Percentiles rank a stretch among this genome's conserved stretches.
phyloP scores from a whole-genome alignment of 2,797 vertebrate genomes.

The Tiaroga cobitis region DNA sequence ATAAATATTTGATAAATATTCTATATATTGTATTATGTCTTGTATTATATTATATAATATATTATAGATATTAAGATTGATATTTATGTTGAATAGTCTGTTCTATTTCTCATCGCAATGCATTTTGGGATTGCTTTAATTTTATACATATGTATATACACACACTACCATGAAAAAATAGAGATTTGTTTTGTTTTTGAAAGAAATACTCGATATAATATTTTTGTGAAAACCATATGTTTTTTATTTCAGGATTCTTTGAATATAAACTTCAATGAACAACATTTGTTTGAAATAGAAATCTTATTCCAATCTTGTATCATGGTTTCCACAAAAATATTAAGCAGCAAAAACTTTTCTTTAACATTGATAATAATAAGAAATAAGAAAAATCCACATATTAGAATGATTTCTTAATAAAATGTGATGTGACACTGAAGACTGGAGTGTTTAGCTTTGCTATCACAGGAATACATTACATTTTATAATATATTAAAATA shows the following conservation, averaged over 20 bases:
- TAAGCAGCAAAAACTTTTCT: not conserved
- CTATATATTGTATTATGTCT: no score
- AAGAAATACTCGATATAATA: not conserved
- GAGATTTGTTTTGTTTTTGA: not conserved
- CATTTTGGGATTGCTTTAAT: no score
- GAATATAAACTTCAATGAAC: not conserved
- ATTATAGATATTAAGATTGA: no score
- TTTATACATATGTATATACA: not conserved
- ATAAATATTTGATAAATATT: no score
- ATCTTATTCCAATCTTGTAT: not conserved
- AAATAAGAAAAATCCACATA: not conserved
- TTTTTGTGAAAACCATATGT: not conserved
- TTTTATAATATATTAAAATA: not conserved
- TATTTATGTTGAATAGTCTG: no score
- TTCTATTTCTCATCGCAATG: no score
- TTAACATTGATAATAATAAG: not conserved
- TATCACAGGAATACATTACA: not conserved
- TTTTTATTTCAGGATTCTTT: not conserved
- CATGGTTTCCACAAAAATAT: no score
- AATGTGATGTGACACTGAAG: not conserved
- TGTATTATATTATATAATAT: no score
- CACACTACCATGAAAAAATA: not conserved
- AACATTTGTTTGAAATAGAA: not conserved
- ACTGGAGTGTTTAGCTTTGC: not conserved
- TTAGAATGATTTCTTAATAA: not conserved